Conservation (phyloP, 1,140 invertebrate genomes). For the Drosophila biarmipes region DNA sequence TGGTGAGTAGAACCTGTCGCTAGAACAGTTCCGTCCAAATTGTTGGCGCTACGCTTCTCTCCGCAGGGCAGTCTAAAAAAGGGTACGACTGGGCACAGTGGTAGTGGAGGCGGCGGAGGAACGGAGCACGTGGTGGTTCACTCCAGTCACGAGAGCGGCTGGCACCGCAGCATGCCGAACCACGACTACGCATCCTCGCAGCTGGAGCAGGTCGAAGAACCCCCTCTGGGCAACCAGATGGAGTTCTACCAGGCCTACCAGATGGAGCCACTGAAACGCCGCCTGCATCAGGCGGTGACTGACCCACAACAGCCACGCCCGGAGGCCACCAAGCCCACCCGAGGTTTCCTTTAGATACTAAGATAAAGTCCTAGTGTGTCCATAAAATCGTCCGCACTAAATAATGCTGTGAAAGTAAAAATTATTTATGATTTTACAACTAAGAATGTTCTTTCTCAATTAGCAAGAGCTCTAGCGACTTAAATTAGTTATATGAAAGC, state of each 20-base stretch:
- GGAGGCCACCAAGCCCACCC: conserved; percentile 12
- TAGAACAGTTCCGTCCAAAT: conserved; percentile 38
- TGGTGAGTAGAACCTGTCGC: conserved; percentile 81
- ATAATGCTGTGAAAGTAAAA: background rate
- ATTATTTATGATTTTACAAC: no score
- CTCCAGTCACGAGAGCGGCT: conserved; percentile 69
- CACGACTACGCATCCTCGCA: conserved; percentile 47
- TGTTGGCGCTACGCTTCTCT: conserved; percentile 62
- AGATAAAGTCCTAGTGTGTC: background rate
- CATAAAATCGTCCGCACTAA: background rate
- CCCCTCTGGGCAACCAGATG: conserved; percentile 18
- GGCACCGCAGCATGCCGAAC: conserved; percentile 80
- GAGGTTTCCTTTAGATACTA: conserved; percentile 62
- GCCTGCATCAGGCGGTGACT: conserved; percentile 28
- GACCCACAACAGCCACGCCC: conserved; percentile 2
- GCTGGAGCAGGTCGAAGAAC: conserved; percentile 31
- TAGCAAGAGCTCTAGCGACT: no score
- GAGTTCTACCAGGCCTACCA: conserved; percentile 61
- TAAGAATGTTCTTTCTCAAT: no score
- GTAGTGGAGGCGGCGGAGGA: conserved; percentile 50
- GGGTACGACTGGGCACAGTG: conserved; percentile 85
- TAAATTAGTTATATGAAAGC: no score
- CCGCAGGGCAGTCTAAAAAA: conserved; percentile 87
- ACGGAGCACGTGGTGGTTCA: conserved; percentile 87
- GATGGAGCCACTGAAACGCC: conserved; percentile 40